Conservation (phyloP, 2,113 vertebrate genomes). For the Euleptes europaea region DNA sequence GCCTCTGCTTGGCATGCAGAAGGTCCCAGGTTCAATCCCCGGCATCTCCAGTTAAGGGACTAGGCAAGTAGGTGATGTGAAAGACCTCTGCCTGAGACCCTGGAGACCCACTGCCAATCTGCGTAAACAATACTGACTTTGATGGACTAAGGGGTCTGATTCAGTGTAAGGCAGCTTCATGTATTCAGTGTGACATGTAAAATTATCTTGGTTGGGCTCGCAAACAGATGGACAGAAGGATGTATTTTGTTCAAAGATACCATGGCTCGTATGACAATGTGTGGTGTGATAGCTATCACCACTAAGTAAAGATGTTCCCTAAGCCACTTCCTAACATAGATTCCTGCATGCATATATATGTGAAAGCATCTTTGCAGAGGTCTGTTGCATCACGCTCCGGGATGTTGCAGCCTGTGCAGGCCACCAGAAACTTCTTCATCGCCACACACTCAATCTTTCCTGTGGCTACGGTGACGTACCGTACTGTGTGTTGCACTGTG, state of each 20-base stretch:
- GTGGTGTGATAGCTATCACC: neutral
- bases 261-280: neutral
- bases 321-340: too few relatives aligned
- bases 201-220: neutral
- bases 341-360: neutral
- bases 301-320: too few relatives aligned
- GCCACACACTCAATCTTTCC: neutral
- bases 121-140: too few relatives aligned
- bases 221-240: neutral
- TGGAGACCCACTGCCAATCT: too few relatives aligned
- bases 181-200: neutral
- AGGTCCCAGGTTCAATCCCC: too few relatives aligned
- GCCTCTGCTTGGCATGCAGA: too few relatives aligned
- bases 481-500: neutral
- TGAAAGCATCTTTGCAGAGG: neutral
- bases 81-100: too few relatives aligned
- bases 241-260: neutral
- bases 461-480: neutral
- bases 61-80: too few relatives aligned
- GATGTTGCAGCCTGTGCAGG: neutral
- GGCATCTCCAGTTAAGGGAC: too few relatives aligned
- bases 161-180: too few relatives aligned
- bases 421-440: neutral
- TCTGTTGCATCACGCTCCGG: neutral
- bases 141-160: too few relatives aligned